Conservation (phyloP, 2,797 vertebrate genomes). For the Gallirallus australis region DNA sequence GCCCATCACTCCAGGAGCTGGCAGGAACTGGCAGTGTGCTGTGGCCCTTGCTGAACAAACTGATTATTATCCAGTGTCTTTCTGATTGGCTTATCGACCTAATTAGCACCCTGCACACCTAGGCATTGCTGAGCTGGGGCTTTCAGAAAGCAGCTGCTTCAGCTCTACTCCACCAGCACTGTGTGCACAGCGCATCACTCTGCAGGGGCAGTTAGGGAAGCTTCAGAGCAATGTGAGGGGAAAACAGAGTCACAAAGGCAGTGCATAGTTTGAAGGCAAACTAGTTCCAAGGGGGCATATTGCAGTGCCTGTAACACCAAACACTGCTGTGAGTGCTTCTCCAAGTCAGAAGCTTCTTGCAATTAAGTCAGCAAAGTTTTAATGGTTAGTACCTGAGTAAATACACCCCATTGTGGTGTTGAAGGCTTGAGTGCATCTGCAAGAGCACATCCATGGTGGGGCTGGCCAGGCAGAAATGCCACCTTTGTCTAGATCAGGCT, state of each 20-base stretch:
- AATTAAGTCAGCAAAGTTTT: not conserved
- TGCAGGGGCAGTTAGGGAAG: not conserved
- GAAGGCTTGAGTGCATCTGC: not conserved
- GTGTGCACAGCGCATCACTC: accelerated
- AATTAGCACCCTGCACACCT: not conserved
- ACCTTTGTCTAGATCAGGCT: not conserved
- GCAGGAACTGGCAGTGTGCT: not conserved
- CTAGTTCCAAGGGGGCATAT: not conserved
- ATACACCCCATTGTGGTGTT: accelerated
- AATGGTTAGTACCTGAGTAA: not conserved
- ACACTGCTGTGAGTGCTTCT: not conserved
- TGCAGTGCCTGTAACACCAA: not conserved
- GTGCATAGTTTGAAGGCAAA: not conserved
- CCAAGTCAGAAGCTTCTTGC: not conserved
- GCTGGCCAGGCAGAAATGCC: not conserved
- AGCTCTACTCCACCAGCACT: not conserved
- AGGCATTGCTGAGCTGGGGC: not conserved
- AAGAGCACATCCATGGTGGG: accelerated
- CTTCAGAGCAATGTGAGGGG: not conserved
- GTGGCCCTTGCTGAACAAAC: not conserved
- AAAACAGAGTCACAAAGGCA: not conserved
- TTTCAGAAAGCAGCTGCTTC: not conserved
- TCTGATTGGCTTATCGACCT: not conserved
- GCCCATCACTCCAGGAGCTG: accelerated
- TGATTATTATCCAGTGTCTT: not conserved